These are phyloP conservation scores for Muscina levida DNA, from an alignment of 2,888 invertebrate genomes.

Conservation along the genomic window DNA sequence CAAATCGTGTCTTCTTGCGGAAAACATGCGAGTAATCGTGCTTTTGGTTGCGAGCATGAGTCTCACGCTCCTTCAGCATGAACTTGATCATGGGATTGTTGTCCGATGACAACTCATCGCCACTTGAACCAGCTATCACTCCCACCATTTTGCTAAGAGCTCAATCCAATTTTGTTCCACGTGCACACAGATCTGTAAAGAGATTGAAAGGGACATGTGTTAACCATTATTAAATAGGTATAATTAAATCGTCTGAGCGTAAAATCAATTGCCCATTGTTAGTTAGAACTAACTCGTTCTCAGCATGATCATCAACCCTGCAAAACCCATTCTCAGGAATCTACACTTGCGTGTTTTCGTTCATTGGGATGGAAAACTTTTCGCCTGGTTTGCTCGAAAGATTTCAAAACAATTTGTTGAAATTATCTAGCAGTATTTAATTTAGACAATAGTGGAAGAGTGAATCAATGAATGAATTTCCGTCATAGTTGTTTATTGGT, in stretches of 20 bases:
- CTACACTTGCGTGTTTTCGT: background rate
- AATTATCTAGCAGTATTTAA: too few relatives aligned
- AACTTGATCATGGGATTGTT: constrained; percentile 78
- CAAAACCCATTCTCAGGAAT: background rate
- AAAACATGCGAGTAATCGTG: constrained; percentile 80
- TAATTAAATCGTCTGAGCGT: background rate
- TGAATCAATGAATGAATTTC: too few relatives aligned
- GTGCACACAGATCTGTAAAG: background rate
- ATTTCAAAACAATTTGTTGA: constrained; percentile 9
- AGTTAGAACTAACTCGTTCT: background rate
- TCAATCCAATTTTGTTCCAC: background rate
- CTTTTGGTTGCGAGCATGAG: constrained; percentile 76
- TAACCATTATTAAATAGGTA: background rate
- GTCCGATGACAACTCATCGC: constrained; percentile 71
- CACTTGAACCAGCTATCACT: constrained; percentile 70
- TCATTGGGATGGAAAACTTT: constrained; percentile 13
- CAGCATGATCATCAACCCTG: too few relatives aligned
- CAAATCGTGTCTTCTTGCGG: constrained; percentile 77
- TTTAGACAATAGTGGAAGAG: too few relatives aligned
- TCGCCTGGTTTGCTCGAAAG: background rate
- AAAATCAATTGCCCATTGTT: background rate
- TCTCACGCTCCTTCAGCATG: constrained; percentile 78
- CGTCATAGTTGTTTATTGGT: too few relatives aligned
- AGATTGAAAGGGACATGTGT: constrained; percentile 14
- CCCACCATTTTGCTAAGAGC: constrained; percentile 75